Conservation (phyloP, 2,888 invertebrate genomes). For the Kuschelorhynchus macadamiae region DNA sequence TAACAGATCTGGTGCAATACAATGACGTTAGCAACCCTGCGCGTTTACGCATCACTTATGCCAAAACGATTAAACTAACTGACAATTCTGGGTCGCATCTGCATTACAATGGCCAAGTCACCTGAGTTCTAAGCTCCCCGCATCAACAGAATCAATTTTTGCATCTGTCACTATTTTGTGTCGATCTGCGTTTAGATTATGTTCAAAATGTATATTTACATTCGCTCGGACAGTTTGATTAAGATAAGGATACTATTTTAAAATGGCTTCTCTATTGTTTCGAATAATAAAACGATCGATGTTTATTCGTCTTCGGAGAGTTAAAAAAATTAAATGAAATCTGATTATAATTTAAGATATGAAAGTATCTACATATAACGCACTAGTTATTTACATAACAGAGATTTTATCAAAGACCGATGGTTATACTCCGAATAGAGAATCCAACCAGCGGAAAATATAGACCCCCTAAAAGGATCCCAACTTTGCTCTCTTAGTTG, state of each 20-base stretch:
- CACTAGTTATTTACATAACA: too few relatives aligned
- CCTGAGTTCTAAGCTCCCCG: constrained; percentile 54
- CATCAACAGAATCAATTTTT: constrained; percentile 53
- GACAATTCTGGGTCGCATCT: constrained; percentile 60
- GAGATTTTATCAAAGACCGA: too few relatives aligned
- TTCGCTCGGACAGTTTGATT: constrained; percentile 15
- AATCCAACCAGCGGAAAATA: too few relatives aligned
- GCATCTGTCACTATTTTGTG: constrained; percentile 58
- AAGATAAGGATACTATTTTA: constrained; percentile 22
- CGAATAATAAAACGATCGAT: too few relatives aligned
- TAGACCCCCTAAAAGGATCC: too few relatives aligned
- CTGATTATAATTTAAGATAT: too few relatives aligned
- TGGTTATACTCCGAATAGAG: too few relatives aligned
- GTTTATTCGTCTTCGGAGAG: too few relatives aligned
- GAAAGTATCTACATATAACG: too few relatives aligned
- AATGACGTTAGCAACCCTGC: constrained; percentile 47
- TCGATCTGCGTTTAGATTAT: constrained; percentile 43
- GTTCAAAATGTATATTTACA: constrained; percentile 31
- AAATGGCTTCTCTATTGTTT: too few relatives aligned
- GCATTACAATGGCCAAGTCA: constrained; percentile 61
- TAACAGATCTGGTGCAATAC: constrained; percentile 46
- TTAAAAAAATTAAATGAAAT: too few relatives aligned
- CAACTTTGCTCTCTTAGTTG: too few relatives aligned
- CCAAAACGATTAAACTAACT: constrained; percentile 61
- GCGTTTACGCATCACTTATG: constrained; percentile 59